Percentiles rank a stretch among this genome's conserved stretches.
phyloP scores from a whole-genome alignment of 2,113 vertebrate genomes.

The Stercorarius parasiticus region DNA sequence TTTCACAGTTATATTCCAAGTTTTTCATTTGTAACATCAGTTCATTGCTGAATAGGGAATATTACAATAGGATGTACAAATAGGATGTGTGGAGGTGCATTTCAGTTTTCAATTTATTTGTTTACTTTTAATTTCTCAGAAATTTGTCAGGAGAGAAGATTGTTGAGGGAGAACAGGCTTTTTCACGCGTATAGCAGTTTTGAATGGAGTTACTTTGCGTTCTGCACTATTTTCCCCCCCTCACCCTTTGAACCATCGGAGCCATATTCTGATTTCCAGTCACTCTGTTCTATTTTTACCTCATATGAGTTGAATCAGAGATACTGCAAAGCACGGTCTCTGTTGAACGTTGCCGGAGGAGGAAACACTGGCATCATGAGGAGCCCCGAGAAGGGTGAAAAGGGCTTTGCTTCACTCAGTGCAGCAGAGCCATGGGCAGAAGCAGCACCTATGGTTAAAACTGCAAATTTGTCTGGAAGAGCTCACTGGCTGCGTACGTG shows the following conservation, averaged over 20 bases:
- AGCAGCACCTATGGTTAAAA: neutral
- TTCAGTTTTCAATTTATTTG: neutral
- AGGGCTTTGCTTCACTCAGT: neutral
- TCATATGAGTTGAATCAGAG: fast-evolving
- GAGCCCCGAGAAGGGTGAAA: neutral
- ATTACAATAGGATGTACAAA: neutral
- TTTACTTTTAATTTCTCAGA: neutral
- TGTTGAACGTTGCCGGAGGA: neutral
- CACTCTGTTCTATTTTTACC: neutral
- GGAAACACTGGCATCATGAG: fast-evolving
- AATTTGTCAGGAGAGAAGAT: neutral
- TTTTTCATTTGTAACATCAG: neutral
- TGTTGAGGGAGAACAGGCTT: neutral
- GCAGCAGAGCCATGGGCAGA: neutral
- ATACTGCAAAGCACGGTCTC: fast-evolving
- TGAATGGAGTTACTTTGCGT: neutral
- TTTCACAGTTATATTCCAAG: neutral
- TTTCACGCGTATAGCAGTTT: fast-evolving
- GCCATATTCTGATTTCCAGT: neutral
- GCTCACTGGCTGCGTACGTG: fast-evolving
- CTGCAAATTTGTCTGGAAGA: neutral
- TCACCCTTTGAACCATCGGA: neutral
- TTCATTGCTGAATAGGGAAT: neutral
- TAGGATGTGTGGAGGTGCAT: neutral
- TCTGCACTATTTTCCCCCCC: neutral